Evolutionary conservation across 1,140 invertebrate species (phyloP).

Genomic region (Pantala flavescens): DNA sequence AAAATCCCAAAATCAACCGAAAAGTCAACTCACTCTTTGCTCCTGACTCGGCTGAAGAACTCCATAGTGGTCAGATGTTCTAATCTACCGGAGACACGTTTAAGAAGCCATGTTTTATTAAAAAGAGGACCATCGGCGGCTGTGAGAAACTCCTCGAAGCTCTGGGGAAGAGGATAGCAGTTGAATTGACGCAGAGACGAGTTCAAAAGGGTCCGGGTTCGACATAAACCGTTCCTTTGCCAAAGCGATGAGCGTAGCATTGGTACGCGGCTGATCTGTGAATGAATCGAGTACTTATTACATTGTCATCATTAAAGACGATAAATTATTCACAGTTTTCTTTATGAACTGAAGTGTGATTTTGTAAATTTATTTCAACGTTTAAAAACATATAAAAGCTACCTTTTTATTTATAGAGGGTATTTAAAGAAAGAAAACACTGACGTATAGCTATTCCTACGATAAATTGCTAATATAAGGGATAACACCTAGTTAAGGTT

Average conservation of each 20-base stretch:
- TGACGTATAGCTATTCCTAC: too few species aligned
- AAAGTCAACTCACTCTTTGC: slow-evolving; percentile 16
- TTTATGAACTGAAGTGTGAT: too few species aligned
- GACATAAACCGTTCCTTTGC: slow-evolving; percentile 12
- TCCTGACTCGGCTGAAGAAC: slow-evolving; percentile 21
- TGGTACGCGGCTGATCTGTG: slow-evolving; percentile 7
- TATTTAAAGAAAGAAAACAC: too few species aligned
- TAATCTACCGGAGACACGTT: neutral
- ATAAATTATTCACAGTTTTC: too few species aligned
- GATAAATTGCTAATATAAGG: too few species aligned
- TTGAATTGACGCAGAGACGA: slow-evolving; percentile 18
- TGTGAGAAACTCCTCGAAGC: slow-evolving; percentile 27
- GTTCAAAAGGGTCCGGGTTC: neutral
- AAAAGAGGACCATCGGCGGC: slow-evolving; percentile 26
- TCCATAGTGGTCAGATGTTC: slow-evolving; percentile 14
- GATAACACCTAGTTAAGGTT: too few species aligned
- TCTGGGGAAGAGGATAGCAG: slow-evolving; percentile 26
- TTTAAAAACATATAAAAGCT: too few species aligned
- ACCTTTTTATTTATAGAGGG: too few species aligned
- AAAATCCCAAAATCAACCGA: too few species aligned
- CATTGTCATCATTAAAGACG: too few species aligned
- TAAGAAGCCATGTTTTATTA: slow-evolving; percentile 25
- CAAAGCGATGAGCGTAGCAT: neutral
- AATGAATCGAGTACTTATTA: too few species aligned
- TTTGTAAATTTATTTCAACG: too few species aligned